A percentile compares a stretch with the other conserved stretches of the same genome.
Conservation (phyloP, 2,888 invertebrate genomes). For the Xestoiulus laeticollis region DNA sequence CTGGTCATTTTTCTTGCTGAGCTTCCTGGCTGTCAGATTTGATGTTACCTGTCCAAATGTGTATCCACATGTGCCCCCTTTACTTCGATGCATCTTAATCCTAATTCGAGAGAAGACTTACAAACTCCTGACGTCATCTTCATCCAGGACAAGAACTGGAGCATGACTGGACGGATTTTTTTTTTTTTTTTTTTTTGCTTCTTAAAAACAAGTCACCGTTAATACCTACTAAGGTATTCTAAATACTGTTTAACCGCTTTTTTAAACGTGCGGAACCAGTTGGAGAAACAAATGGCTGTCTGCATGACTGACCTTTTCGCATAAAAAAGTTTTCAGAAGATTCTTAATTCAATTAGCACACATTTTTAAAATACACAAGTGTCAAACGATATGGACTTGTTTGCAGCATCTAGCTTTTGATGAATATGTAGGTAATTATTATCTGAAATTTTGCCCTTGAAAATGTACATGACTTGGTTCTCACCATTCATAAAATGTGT, state of each 20-base stretch:
- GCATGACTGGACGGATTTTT: background rate
- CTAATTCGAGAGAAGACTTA: background rate
- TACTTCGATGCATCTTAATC: constrained; percentile 14
- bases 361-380: background rate
- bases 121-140: background rate
- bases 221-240: background rate
- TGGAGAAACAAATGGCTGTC: constrained; percentile 23
- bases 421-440: background rate
- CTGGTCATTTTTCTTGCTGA: background rate
- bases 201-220: background rate
- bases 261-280: constrained; percentile 6
- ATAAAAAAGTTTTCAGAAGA: background rate
- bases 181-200: background rate
- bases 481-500: background rate
- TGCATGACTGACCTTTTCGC: background rate
- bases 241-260: constrained; percentile 20
- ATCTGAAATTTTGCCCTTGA: background rate
- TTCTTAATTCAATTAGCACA: constrained; percentile 8
- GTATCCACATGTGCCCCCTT: constrained; percentile 3
- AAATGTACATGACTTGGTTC: background rate
- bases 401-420: background rate
- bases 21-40: background rate
- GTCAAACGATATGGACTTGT: background rate
- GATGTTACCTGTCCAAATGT: background rate
- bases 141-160: constrained; percentile 29